These are phyloP conservation scores for Camponotus fellah DNA, from an alignment of 2,888 invertebrate species.

Conservation along the genomic window DNA sequence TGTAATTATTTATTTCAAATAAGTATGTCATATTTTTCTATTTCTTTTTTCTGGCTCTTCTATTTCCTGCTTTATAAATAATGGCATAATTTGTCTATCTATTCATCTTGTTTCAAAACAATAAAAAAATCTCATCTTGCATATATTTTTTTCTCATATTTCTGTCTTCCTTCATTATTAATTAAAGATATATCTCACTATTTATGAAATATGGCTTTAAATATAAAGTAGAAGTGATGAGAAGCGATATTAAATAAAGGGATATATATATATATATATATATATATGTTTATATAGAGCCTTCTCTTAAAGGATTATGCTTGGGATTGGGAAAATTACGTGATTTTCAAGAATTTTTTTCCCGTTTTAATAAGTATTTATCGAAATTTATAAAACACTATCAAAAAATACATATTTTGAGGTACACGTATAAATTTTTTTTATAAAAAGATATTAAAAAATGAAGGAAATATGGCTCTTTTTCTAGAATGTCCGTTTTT, in stretches of 20 bases:
- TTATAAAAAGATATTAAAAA: too few species aligned
- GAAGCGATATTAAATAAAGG: too few species aligned
- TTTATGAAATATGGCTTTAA: conserved; percentile 10
- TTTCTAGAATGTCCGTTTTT: too few species aligned
- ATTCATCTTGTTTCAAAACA: conserved; percentile 1
- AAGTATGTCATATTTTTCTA: neutral
- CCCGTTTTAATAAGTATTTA: too few species aligned
- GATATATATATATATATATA: neutral
- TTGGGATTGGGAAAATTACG: too few species aligned
- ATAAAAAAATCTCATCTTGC: neutral
- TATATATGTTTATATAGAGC: neutral
- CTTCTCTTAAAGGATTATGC: too few species aligned
- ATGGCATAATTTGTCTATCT: conserved; percentile 16
- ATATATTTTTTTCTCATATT: neutral
- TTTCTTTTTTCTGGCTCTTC: neutral
- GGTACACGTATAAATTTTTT: too few species aligned
- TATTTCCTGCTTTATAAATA: neutral
- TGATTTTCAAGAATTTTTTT: too few species aligned
- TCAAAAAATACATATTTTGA: too few species aligned
- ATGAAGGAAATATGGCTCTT: too few species aligned
- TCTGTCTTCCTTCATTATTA: neutral
- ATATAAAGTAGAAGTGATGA: neutral
- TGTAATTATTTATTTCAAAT: conserved; percentile 17
- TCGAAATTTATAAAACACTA: too few species aligned
- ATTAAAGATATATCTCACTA: neutral